Conservation (phyloP, 1,140 invertebrate species). For the Oncopodura yosiiana region DNA sequence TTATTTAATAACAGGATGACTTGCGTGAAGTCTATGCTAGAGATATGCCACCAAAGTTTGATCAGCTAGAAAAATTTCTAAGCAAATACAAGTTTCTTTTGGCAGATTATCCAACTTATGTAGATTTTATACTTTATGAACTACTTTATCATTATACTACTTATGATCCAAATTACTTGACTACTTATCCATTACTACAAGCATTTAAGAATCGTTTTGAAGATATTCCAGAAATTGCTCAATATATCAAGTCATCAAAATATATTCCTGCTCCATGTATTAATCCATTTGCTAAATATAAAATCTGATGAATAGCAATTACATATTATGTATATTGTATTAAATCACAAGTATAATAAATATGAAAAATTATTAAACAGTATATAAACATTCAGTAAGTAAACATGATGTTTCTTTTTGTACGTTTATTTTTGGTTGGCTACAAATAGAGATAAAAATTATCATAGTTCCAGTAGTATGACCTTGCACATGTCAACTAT, state of each 20-base stretch:
- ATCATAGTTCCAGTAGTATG: no score
- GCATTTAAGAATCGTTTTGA: neutral
- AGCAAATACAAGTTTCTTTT: neutral
- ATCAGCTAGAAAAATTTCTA: conserved; percentile 2
- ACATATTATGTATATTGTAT: no score
- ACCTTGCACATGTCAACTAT: no score
- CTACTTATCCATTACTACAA: neutral
- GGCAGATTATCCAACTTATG: neutral
- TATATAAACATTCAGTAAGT: no score
- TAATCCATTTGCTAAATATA: neutral
- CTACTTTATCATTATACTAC: neutral
- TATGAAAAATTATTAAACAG: no score
- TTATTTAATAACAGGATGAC: conserved; percentile 6
- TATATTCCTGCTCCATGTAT: neutral
- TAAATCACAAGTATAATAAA: no score
- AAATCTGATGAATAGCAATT: no score
- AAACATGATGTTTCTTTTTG: no score
- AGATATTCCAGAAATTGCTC: neutral
- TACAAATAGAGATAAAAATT: no score
- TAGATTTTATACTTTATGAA: neutral
- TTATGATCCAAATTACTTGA: neutral
- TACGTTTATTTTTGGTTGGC: no score
- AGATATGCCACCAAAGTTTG: neutral
- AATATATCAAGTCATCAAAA: no score
- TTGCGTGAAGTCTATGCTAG: neutral